A percentile compares a stretch with the other conserved stretches of the same genome.
Conservation (phyloP, 2,888 invertebrate species). For the Caenorhabditis angaria region DNA sequence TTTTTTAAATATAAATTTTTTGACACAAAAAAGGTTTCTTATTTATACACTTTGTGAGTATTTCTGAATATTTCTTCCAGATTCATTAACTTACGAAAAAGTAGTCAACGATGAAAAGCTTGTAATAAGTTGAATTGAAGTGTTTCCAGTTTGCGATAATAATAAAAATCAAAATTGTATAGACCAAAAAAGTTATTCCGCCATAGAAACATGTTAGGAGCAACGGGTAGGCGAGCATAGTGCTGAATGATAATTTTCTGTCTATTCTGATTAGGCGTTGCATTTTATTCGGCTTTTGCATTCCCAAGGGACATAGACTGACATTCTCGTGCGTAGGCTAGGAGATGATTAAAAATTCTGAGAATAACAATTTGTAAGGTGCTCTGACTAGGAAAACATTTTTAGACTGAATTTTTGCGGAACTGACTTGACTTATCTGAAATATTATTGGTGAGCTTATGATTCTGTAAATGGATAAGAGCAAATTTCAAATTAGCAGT, state of each 20-base stretch:
- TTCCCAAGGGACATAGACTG: not conserved
- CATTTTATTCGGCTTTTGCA: not conserved
- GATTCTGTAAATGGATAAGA: not conserved
- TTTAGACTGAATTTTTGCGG: no score
- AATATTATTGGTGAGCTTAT: conserved; percentile 12
- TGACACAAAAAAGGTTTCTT: no score
- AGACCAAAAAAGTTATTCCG: no score
- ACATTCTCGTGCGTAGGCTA: no score
- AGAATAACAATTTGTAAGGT: not conserved
- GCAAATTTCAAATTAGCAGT: no score
- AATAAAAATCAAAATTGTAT: no score
- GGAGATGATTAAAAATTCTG: not conserved
- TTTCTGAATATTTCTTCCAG: no score
- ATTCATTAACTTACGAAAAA: no score
- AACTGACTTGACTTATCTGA: conserved; percentile 11
- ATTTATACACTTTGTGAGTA: no score
- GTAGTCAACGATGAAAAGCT: no score
- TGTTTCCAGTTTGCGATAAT: no score
- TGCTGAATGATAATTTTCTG: not conserved
- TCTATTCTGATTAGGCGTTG: not conserved
- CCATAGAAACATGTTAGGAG: not conserved
- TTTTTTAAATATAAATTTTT: not conserved
- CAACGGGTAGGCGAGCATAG: not conserved
- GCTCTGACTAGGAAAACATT: not conserved
- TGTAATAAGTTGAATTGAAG: no score